Evolutionary conservation across 2,888 invertebrate species (phyloP).

Genomic region (Zhengitettix transpicula): DNA sequence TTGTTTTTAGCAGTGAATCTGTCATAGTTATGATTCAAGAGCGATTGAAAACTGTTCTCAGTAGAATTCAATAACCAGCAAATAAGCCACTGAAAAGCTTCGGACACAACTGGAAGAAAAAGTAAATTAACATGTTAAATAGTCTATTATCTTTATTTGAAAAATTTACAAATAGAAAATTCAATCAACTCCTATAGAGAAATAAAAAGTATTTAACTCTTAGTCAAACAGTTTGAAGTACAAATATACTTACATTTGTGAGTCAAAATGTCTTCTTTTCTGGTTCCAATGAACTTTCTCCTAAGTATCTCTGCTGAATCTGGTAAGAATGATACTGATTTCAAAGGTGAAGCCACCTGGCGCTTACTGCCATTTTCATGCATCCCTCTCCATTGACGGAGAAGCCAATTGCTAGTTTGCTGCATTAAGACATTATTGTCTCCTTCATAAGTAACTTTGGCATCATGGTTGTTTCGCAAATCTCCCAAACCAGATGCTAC

Average conservation of each 20-base stretch:
- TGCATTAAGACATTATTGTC: slow-evolving; percentile 86
- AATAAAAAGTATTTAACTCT: too few relatives aligned
- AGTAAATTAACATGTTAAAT: not conserved
- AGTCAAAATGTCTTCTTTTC: slow-evolving; percentile 12
- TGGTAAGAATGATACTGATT: slow-evolving; percentile 25
- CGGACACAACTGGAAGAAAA: slow-evolving; percentile 42
- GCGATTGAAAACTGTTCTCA: slow-evolving; percentile 37
- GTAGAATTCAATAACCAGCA: slow-evolving; percentile 61
- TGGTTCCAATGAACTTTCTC: slow-evolving; percentile 17
- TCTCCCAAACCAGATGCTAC: slow-evolving; percentile 69
- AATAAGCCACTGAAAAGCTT: slow-evolving; percentile 69
- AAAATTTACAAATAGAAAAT: not conserved
- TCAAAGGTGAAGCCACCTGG: slow-evolving; percentile 22
- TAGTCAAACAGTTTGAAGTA: too few relatives aligned
- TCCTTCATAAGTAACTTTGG: slow-evolving; percentile 83
- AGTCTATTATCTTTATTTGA: too few relatives aligned
- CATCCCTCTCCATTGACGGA: slow-evolving; percentile 19
- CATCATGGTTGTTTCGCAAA: slow-evolving; percentile 72
- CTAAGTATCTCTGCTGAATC: slow-evolving; percentile 19
- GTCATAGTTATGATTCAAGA: slow-evolving; percentile 38
- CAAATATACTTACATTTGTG: slow-evolving; percentile 11
- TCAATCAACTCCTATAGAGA: not conserved
- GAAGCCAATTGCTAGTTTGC: slow-evolving; percentile 76
- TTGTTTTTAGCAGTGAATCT: slow-evolving; percentile 63
- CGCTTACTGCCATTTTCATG: not conserved